Evolutionary conservation across 2,113 vertebrate genomes (phyloP).

Genomic region (Bostrychus sinensis): DNA sequence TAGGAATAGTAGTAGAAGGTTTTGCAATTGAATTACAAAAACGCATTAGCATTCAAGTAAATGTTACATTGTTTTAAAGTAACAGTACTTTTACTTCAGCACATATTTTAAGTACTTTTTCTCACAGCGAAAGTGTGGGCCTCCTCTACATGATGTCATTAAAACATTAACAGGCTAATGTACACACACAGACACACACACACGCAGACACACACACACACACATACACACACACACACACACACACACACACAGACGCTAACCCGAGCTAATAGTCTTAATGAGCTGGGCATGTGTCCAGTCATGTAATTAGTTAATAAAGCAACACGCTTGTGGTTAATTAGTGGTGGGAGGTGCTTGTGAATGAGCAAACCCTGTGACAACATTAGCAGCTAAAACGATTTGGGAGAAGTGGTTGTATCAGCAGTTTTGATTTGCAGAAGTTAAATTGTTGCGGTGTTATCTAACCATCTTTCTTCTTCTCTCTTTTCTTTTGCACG

Average conservation of each 20-base stretch:
- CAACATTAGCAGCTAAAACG: conserved; percentile 37
- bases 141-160: conserved; percentile 58
- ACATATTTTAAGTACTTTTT: not conserved
- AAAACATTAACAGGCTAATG: conserved; percentile 62
- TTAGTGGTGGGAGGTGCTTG: conserved; percentile 70
- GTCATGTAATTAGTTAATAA: conserved; percentile 75
- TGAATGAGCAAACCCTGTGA: conserved; percentile 48
- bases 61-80: no score
- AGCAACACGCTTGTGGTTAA: conserved; percentile 73
- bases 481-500: conserved; percentile 5
- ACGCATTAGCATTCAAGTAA: no score
- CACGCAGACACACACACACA: conserved; percentile 15
- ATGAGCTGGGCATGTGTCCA: conserved; percentile 72
- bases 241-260: conserved; percentile 30
- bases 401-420: not conserved
- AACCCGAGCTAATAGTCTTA: conserved; percentile 60
- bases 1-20: no score
- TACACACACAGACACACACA: conserved; percentile 19
- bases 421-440: conserved; percentile 6
- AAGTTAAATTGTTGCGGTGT: conserved; percentile 16
- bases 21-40: no score
- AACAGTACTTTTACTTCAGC: not conserved
- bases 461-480: conserved; percentile 20
- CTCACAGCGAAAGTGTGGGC: conserved; percentile 32
- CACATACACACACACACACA: conserved; percentile 15